phyloP scores from a whole-genome alignment of 2,797 vertebrate genomes.

The Aulostomus chinensis region DNA sequence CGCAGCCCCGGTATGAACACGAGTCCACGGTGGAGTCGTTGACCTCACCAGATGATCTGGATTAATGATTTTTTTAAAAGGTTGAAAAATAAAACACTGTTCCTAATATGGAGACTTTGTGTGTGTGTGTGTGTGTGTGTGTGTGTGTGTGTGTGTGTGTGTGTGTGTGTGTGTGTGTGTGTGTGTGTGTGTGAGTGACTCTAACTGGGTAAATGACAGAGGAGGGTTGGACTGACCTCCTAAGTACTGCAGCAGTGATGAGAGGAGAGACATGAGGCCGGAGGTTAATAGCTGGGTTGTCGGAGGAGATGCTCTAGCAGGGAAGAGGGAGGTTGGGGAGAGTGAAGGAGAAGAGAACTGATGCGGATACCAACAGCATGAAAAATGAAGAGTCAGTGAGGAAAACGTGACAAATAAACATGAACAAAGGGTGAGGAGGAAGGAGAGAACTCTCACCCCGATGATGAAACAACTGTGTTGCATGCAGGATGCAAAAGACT shows the following conservation, averaged over 20 bases:
- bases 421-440: not conserved
- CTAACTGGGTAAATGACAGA: slow-evolving; percentile 93
- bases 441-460: too few relatives aligned
- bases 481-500: too few relatives aligned
- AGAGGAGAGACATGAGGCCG: slow-evolving; percentile 86
- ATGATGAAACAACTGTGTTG: too few relatives aligned
- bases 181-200: slow-evolving; percentile 24
- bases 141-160: slow-evolving; percentile 2
- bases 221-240: slow-evolving; percentile 93
- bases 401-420: not conserved
- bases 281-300: slow-evolving; percentile 92
- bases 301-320: slow-evolving; percentile 45
- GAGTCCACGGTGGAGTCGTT: too few relatives aligned
- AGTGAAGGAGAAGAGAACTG: not conserved
- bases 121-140: not conserved
- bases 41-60: too few relatives aligned
- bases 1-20: too few relatives aligned
- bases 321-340: not conserved
- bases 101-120: too few relatives aligned
- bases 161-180: slow-evolving; percentile 3
- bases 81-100: too few relatives aligned
- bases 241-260: slow-evolving; percentile 97
- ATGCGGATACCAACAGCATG: not conserved
- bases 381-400: not conserved
- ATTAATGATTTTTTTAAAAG: too few relatives aligned